Evolutionary conservation across 2,797 vertebrate species (phyloP).

Genomic region (Karalla daura): DNA sequence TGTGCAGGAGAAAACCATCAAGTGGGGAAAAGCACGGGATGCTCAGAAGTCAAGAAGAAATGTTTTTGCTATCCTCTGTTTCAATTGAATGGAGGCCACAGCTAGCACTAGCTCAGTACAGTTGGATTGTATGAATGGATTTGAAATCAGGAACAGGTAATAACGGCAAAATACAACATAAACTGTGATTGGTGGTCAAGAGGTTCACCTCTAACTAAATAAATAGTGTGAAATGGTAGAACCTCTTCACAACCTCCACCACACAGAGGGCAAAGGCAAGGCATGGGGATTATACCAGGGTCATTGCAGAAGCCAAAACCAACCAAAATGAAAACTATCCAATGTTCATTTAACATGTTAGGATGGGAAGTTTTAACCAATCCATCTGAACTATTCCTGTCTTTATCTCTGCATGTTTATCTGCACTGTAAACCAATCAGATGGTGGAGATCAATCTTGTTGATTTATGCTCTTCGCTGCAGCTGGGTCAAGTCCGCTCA

Average conservation of each 20-base stretch:
- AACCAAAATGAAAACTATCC: background rate
- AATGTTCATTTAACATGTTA: background rate
- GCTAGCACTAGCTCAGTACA: background rate
- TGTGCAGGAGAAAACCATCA: background rate
- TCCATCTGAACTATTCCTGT: conserved; percentile 31
- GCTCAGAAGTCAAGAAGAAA: background rate
- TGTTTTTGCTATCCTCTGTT: background rate
- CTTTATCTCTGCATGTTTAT: conserved; percentile 40
- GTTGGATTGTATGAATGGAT: background rate
- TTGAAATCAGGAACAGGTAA: background rate
- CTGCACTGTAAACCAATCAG: conserved; percentile 47
- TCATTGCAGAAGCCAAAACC: too few species aligned
- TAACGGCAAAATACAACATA: background rate
- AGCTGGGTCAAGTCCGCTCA: conserved; percentile 40
- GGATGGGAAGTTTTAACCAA: conserved; percentile 16
- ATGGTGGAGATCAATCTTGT: conserved; percentile 47
- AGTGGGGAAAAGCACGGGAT: background rate
- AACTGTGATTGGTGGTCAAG: background rate
- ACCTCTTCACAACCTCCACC: background rate
- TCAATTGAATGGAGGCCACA: background rate
- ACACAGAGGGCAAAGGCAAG: too few species aligned
- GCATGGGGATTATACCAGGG: too few species aligned
- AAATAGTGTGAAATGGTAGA: background rate
- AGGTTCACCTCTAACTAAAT: background rate
- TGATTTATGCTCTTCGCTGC: conserved; percentile 56